Evolutionary conservation across 2,113 vertebrate species (phyloP).

Genomic region (Prionailurus viverrinus): DNA sequence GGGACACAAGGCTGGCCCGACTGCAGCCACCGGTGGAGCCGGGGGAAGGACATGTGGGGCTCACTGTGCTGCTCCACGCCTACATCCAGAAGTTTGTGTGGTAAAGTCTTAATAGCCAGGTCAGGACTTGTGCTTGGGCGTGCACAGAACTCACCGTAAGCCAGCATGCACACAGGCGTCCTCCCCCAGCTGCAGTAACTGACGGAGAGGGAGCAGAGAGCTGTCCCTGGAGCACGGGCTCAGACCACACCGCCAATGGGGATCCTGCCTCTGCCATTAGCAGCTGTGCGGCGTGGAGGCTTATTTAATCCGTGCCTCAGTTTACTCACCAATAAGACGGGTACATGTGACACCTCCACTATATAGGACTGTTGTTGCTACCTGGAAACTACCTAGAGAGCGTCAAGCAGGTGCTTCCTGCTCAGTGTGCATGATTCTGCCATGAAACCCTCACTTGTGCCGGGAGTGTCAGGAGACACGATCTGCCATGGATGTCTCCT

Average conservation of each 20-base stretch:
- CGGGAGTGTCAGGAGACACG: background rate
- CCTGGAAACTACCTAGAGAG: background rate
- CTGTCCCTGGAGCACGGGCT: background rate
- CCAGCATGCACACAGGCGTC: background rate
- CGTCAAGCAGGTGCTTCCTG: no score
- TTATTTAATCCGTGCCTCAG: background rate
- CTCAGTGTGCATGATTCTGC: accelerated
- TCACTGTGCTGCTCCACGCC: background rate
- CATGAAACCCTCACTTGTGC: background rate
- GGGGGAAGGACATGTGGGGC: accelerated
- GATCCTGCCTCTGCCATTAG: background rate
- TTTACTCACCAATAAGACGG: background rate
- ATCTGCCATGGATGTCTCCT: background rate
- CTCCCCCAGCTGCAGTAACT: background rate
- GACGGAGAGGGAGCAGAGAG: background rate
- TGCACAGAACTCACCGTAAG: background rate
- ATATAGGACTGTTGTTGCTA: background rate
- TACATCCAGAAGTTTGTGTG: no score
- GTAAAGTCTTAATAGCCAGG: background rate
- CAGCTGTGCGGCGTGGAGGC: background rate
- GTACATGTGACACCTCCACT: no score
- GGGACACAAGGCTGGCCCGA: background rate
- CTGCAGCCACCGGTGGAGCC: no score
- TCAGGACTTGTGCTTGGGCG: background rate
- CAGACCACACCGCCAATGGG: background rate